Conservation (phyloP, 1,140 invertebrate genomes). For the Tetramorium simillimum region DNA sequence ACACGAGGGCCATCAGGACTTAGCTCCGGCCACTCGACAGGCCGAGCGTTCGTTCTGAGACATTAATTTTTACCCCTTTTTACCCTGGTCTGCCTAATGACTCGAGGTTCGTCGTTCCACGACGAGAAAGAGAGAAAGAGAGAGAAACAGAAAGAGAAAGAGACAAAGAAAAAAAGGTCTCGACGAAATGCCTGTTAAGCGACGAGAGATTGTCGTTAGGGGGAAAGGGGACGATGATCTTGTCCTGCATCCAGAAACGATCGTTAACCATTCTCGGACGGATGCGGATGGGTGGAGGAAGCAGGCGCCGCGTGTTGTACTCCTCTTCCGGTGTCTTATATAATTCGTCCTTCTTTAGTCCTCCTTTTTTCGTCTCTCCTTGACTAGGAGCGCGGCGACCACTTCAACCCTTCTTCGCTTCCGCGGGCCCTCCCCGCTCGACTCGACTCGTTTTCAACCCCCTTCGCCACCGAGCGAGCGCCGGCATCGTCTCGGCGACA, state of each 20-base stretch:
- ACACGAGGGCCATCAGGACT: constrained; percentile 75
- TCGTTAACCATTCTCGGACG: constrained; percentile 74
- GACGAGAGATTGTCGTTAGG: constrained; percentile 73
- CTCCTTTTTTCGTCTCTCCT: constrained; percentile 63
- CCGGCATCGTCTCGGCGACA: constrained; percentile 71
- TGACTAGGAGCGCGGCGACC: constrained; percentile 16
- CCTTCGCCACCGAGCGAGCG: constrained; percentile 61
- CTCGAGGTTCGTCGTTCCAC: constrained; percentile 73
- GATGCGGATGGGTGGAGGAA: constrained; percentile 62
- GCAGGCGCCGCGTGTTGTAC: constrained; percentile 65
- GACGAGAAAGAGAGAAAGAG: constrained; percentile 15
- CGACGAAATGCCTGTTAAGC: constrained; percentile 81
- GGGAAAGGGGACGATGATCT: constrained; percentile 60
- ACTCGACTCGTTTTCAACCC: constrained; percentile 65
- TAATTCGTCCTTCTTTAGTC: constrained; percentile 70
- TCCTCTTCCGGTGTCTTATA: constrained; percentile 72
- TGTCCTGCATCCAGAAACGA: constrained; percentile 73
- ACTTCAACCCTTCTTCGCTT: constrained; percentile 62
- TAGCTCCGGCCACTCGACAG: constrained; percentile 68
- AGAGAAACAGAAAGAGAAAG: neutral
- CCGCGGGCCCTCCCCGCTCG: constrained; percentile 43
- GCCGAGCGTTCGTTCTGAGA: constrained; percentile 84
- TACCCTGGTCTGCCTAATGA: constrained; percentile 83
- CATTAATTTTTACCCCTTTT: constrained; percentile 85
- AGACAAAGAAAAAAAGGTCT: constrained; percentile 65